These are phyloP conservation scores for Theonella swinhoei DNA, from an alignment of 37 sponge, comb jelly and placozoan species.

Conservation along the genomic window DNA sequence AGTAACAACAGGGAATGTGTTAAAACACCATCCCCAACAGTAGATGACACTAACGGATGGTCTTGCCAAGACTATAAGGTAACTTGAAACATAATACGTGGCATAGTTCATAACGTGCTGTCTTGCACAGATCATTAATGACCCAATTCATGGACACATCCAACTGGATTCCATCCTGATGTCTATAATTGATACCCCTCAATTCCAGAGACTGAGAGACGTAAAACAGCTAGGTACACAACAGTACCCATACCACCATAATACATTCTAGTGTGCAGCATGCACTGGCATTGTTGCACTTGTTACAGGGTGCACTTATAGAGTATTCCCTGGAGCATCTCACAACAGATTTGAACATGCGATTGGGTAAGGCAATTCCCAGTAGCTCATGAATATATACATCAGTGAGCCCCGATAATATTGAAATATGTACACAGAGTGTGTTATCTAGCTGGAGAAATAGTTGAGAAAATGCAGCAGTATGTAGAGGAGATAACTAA, in stretches of 20 bases:
- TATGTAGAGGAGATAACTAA: constrained; percentile 1
- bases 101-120: neutral
- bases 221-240: constrained; percentile 52
- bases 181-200: constrained; percentile 25
- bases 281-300: too few relatives aligned
- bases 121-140: neutral
- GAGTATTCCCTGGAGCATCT: constrained; percentile 54
- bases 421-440: constrained; percentile 5
- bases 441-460: constrained; percentile 54
- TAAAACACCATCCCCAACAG: neutral
- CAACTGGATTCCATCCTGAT: constrained; percentile 3
- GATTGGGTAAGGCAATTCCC: constrained; percentile 36
- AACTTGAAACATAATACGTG: neutral
- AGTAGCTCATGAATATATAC: neutral
- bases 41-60: neutral
- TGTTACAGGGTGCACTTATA: neutral
- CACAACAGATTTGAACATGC: constrained; percentile 70
- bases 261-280: too few relatives aligned
- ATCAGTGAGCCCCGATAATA: too few relatives aligned
- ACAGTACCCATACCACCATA: too few relatives aligned
- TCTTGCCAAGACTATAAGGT: neutral
- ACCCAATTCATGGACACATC: constrained; percentile 34
- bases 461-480: constrained; percentile 16
- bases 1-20: neutral
- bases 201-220: constrained; percentile 25